Base-by-base conservation (phyloP, 2,797 vertebrate genomes). In the Enteromius afrohamiltoni region DNA sequence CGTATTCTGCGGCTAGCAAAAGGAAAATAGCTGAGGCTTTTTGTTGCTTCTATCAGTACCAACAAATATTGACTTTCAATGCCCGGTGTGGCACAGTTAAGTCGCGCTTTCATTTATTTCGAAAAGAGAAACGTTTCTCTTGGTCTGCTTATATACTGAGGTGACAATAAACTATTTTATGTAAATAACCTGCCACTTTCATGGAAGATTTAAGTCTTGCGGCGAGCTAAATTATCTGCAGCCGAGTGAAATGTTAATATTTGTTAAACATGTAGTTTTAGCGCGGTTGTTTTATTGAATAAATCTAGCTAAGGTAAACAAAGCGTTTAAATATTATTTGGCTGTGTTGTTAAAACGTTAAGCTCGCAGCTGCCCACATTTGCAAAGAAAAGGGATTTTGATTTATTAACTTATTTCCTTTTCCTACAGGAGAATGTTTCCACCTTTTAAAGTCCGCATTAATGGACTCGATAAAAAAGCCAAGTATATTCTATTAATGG, bases 391-490 rank as follows among this genome's bases (percentile, higher is more conserved):
- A 37, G 9, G 26, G 14, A 21, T 37, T 74, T 71, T 53, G 31
- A 83, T 60, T 34, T 47, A 80, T 83, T 6, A 17, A 77, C 42
- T 3, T 31, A 53, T 88, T 83, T 8, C 23, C 62, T 77, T 62
- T 81, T 69, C 71, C 26, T 47, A 6, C 92, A 99, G 98, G 95
- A 95, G 98, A 93, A 99, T 99, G 97, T 99, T 99, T 86, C 98
- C 98, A 84, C 97, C 97, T 17, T 99, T 99, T 92, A 99, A 99
- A 94, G 98, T 98, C 73, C 91, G 97, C 82, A 97, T 99, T 86
- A 99, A 96, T 86, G 97, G 98, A 82, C 95, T 99, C 79, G 98
- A 99, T 91, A 99, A 98, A 93, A 99, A 99, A 90, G 98, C 97
- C 90, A 99, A 99, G 82, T 99, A 99, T 89, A 99, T 99, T 91